Evolutionary conservation across 1,140 invertebrate species (phyloP).

Genomic region (Aphelinus certus): DNA sequence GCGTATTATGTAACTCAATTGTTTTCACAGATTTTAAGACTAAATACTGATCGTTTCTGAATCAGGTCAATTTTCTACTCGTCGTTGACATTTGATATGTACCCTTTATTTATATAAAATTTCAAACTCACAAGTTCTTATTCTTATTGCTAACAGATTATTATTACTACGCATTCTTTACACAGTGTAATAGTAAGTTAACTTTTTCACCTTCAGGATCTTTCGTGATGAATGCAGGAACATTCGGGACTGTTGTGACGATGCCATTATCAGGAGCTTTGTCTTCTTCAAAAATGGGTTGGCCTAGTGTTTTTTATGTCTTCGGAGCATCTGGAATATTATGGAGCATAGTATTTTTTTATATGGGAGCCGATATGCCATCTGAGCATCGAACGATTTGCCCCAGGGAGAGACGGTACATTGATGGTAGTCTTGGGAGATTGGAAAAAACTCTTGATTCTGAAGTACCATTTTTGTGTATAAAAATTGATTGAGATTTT

Average conservation of each 20-base stretch:
- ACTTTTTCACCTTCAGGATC: constrained; percentile 45
- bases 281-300: constrained; percentile 72
- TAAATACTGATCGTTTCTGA: too few species aligned
- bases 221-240: constrained; percentile 64
- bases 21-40: too few species aligned
- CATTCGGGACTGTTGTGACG: constrained; percentile 78
- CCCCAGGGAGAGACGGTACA: constrained; percentile 71
- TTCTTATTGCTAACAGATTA: too few species aligned
- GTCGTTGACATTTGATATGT: too few species aligned
- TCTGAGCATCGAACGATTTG: constrained; percentile 69
- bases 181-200: too few species aligned
- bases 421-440: constrained; percentile 50
- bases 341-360: constrained; percentile 72
- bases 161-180: too few species aligned
- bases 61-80: too few species aligned
- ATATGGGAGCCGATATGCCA: constrained; percentile 75
- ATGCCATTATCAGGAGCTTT: constrained; percentile 76
- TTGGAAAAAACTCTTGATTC: constrained; percentile 8
- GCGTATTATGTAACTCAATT: too few species aligned
- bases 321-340: constrained; percentile 72
- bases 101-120: too few species aligned
- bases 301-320: constrained; percentile 83
- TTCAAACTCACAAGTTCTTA: too few species aligned
- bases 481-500: not conserved
- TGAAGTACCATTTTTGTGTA: constrained; percentile 11